A percentile compares a stretch with the other conserved stretches of the same genome.
phyloP scores from a whole-genome alignment of 2,113 vertebrate species.

The Macquaria ambigua region DNA sequence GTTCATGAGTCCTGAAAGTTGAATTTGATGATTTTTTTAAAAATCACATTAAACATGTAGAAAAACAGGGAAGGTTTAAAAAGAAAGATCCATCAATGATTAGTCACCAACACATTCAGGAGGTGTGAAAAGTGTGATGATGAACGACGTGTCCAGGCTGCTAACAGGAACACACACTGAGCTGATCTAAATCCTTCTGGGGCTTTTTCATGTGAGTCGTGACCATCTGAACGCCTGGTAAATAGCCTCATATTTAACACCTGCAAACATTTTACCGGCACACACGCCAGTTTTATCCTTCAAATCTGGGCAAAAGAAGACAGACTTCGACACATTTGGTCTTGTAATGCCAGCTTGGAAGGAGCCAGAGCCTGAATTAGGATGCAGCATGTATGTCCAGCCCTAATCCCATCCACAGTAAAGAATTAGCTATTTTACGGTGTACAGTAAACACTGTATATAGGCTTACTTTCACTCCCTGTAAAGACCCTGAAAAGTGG shows the following conservation, averaged over 20 bases:
- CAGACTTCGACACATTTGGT: neutral
- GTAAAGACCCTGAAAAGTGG: constrained; percentile 2
- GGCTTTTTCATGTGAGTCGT: neutral
- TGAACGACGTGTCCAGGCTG: neutral
- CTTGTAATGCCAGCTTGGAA: neutral
- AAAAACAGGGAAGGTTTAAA: neutral
- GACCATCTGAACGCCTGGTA: neutral
- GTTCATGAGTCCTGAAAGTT: neutral
- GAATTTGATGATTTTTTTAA: neutral
- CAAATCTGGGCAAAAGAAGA: neutral
- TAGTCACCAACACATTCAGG: neutral
- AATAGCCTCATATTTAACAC: neutral
- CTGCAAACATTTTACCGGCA: neutral
- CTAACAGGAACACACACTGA: neutral
- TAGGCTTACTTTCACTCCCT: neutral
- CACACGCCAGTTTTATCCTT: neutral
- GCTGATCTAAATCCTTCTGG: neutral
- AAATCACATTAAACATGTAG: neutral
- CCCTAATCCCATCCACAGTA: neutral
- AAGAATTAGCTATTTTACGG: neutral
- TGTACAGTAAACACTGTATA: neutral
- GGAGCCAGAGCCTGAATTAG: neutral
- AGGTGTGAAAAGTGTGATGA: neutral
- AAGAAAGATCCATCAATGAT: neutral
- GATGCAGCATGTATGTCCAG: neutral